Conservation (phyloP, 2,113 vertebrate species). For the Ammospiza caudacuta region DNA sequence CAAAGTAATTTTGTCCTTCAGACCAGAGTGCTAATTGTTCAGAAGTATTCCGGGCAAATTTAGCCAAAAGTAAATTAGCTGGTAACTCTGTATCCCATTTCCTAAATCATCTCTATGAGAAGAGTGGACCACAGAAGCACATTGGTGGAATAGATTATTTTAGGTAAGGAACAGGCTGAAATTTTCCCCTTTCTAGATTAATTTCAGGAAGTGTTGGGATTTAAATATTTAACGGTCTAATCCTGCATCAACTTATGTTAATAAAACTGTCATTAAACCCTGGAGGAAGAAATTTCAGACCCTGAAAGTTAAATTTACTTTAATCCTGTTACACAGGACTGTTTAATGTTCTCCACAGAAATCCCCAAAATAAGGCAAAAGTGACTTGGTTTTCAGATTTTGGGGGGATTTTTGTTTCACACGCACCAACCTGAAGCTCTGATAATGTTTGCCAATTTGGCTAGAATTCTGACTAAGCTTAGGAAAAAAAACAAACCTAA, state of each 20-base stretch:
- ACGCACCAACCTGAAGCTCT: neutral
- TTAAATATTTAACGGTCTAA: constrained; percentile 49
- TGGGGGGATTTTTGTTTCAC: neutral
- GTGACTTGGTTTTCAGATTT: neutral
- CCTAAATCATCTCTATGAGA: neutral
- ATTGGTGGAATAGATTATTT: neutral
- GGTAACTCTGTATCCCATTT: neutral
- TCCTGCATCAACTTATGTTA: constrained; percentile 56
- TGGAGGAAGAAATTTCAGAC: constrained; percentile 14
- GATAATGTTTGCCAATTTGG: neutral
- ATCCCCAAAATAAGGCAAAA: constrained; percentile 9
- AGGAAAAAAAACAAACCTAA: neutral
- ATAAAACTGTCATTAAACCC: constrained; percentile 45
- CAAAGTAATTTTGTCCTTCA: constrained; percentile 56
- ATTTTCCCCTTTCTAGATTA: constrained; percentile 3
- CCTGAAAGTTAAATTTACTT: constrained; percentile 42
- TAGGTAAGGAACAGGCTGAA: constrained; percentile 4
- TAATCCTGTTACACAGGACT: constrained; percentile 45
- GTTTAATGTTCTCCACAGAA: constrained; percentile 35
- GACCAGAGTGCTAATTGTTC: constrained; percentile 23
- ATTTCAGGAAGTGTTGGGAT: constrained; percentile 46
- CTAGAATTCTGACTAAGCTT: neutral
- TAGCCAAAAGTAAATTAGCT: constrained; percentile 6
- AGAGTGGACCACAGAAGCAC: neutral
- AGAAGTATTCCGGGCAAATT: constrained; percentile 20